Conservation (phyloP, 2,113 vertebrate species). For the Catharus minimus region DNA sequence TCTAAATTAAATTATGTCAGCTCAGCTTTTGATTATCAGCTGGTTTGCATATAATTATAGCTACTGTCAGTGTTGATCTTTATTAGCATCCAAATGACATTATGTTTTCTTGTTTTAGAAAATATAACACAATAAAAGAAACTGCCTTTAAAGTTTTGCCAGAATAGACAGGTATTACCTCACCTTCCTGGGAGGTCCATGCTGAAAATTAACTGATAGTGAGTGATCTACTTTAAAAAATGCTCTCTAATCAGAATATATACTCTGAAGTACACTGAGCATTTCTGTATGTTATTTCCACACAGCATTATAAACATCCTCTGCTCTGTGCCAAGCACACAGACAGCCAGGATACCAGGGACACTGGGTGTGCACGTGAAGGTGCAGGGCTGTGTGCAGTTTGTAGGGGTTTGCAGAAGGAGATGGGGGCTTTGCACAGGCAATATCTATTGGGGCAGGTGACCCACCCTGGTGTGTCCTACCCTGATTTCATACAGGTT, state of each 20-base stretch:
- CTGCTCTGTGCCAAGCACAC: not conserved
- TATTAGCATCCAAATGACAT: not conserved
- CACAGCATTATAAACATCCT: not conserved
- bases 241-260: not conserved
- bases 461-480: not conserved
- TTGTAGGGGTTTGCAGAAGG: not conserved
- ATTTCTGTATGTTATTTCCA: not conserved
- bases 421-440: not conserved
- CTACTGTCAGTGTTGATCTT: conserved; percentile 27
- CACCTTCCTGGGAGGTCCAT: not conserved
- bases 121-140: not conserved
- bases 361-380: accelerated
- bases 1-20: conserved; percentile 55
- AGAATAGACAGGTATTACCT: not conserved
- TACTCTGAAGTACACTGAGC: not conserved
- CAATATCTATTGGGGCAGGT: not conserved
- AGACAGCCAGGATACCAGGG: not conserved
- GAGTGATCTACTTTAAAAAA: not conserved
- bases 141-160: not conserved
- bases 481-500: not conserved
- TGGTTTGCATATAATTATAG: conserved; percentile 32
- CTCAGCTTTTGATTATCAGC: conserved; percentile 61
- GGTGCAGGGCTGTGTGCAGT: not conserved
- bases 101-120: not conserved
- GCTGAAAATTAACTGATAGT: not conserved